Conservation (phyloP, 2,888 invertebrate species). For the Halictus ligatus region DNA sequence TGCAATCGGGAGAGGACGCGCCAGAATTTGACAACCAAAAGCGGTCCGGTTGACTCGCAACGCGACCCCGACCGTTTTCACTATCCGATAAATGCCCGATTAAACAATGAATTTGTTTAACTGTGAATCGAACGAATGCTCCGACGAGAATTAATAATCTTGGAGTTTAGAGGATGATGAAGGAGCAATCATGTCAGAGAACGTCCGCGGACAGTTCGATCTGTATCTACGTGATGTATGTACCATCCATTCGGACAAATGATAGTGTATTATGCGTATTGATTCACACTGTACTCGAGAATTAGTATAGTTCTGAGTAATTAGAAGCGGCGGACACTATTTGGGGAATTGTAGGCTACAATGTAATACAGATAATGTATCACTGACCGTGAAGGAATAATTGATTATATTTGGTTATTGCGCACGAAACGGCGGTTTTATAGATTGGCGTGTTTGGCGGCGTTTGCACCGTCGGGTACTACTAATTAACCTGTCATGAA, state of each 20-base stretch:
- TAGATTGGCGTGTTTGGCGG: neutral
- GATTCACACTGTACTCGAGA: slow-evolving; percentile 17
- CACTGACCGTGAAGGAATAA: neutral
- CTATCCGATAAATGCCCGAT: slow-evolving; percentile 29
- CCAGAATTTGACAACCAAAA: slow-evolving; percentile 60
- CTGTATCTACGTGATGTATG: slow-evolving; percentile 7
- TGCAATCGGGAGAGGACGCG: slow-evolving; percentile 43
- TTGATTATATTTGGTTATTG: neutral
- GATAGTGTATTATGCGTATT: slow-evolving; percentile 23
- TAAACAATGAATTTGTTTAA: neutral
- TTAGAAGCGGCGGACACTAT: slow-evolving; percentile 12
- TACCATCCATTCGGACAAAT: neutral
- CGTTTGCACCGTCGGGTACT: neutral
- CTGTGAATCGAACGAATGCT: neutral
- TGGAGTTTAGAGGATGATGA: slow-evolving; percentile 1
- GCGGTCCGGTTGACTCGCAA: slow-evolving; percentile 31
- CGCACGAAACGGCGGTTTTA: slow-evolving; percentile 10
- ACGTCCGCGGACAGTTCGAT: neutral
- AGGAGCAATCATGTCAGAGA: slow-evolving; percentile 1
- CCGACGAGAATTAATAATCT: neutral
- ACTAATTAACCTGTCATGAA: neutral
- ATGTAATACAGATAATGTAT: slow-evolving; percentile 16
- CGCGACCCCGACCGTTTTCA: slow-evolving; percentile 36
- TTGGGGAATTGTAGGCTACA: slow-evolving; percentile 8
- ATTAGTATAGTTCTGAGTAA: slow-evolving; percentile 15